phyloP scores from a whole-genome alignment of 1,140 invertebrate genomes.

The Zaprionus nigranus region DNA sequence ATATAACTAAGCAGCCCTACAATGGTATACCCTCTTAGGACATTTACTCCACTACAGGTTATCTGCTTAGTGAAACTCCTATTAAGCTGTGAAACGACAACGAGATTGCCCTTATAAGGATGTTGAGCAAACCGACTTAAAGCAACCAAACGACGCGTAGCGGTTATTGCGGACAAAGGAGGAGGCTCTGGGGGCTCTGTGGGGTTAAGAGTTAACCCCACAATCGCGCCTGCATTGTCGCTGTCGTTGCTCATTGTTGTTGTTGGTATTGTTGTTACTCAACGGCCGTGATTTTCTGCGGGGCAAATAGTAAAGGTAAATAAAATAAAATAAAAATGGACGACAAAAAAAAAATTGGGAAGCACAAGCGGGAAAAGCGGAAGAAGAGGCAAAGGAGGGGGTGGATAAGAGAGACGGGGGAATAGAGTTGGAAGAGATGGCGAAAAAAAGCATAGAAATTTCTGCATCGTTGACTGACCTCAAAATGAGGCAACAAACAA shows the following conservation, averaged over 20 bases:
- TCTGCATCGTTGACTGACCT: slow-evolving; percentile 18
- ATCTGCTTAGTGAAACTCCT: slow-evolving; percentile 2
- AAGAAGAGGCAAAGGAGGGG: not conserved
- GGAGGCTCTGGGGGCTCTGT: not conserved
- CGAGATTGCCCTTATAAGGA: slow-evolving; percentile 19
- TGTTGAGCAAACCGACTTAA: slow-evolving; percentile 13
- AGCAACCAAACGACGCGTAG: not conserved
- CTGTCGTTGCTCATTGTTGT: slow-evolving; percentile 1
- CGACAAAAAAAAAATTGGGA: slow-evolving; percentile 1
- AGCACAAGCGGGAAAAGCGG: not conserved
- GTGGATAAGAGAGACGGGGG: not conserved
- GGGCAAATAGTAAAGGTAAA: slow-evolving; percentile 22
- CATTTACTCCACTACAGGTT: not conserved
- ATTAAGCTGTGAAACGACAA: slow-evolving; percentile 24
- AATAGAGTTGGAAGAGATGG: not conserved
- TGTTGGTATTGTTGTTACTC: slow-evolving; percentile 19
- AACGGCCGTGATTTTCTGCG: slow-evolving; percentile 31
- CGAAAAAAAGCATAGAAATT: slow-evolving; percentile 2
- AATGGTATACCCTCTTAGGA: not conserved
- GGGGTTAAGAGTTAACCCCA: not conserved
- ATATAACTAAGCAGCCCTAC: not conserved
- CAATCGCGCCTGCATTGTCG: slow-evolving; percentile 18
- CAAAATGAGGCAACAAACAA: slow-evolving; percentile 29
- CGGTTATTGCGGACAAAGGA: not conserved
- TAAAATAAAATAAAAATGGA: slow-evolving; percentile 12